Base-by-base conservation (phyloP, 1,140 invertebrate genomes). In the Neotoxoptera formosana region DNA sequence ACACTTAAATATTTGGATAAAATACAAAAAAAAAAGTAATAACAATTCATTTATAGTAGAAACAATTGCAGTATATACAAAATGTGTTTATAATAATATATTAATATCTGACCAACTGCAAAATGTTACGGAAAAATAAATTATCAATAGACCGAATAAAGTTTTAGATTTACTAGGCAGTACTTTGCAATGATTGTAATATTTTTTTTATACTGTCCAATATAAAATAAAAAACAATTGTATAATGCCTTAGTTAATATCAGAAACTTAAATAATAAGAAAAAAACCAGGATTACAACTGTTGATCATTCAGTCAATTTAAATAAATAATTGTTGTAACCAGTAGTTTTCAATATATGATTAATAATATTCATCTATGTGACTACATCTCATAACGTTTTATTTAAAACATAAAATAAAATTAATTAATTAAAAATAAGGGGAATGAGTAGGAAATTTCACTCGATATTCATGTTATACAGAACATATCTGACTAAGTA, bases 401-500 rank as follows among this genome's bases (percentile, higher is more conserved):
- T 53, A 56, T 84, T 92, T 53, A 53, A 84, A 81, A 92, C 21
- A 48, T 91, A 92, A n/a, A 92, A 30, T 53, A 48, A 36, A 51
- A 53, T 51, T 91, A 91, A 84, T 48, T 86, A 51, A 93, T 45
- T 45, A 90, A 47, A 67, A 67, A 45, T 53, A n/a, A 30, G 20
- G n/a, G 34, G 91, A 93, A 86, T 84, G 47, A 86, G 81, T 53
- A 84, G 76, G 91, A 93, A 84, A 53, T 84, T 93, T 93, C 81
- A 94, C 30, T 88, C 93, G 21, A 87, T 90, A 34, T 93, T 93
- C 91, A 93, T 93, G 56, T 86, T 93, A 56, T 84, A 93, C 3
- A 93, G 9, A 45, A 93, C 91, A 86, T 93, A 93, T 56, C 81
- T 83, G 25, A 93, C 91, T 17, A 93, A 86, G 25, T 93, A 93